phyloP scores from a whole-genome alignment of 2,113 vertebrate genomes.

The Gallinago jamesoni region DNA sequence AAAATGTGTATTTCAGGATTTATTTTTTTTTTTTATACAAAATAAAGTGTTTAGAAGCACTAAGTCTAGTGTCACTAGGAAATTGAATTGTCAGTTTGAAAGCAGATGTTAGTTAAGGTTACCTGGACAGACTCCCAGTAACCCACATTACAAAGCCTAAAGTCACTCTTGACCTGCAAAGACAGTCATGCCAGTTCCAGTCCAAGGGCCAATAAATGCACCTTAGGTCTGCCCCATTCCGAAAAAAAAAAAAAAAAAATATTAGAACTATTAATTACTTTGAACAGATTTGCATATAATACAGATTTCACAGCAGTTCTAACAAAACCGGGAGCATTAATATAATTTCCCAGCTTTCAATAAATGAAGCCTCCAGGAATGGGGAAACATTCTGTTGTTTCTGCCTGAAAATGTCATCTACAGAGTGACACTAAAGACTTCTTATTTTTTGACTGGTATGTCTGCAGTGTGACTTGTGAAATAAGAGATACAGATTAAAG shows the following conservation, averaged over 20 bases:
- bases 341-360: background rate
- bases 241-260: background rate
- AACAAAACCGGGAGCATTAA: background rate
- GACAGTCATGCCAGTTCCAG: background rate
- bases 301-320: background rate
- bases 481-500: background rate
- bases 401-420: background rate
- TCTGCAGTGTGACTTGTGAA: background rate
- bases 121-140: background rate
- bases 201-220: background rate
- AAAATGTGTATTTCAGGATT: background rate
- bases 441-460: background rate
- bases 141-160: background rate
- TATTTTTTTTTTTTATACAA: background rate
- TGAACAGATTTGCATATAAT: background rate
- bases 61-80: background rate
- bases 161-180: background rate
- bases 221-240: background rate
- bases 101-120: background rate
- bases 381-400: background rate
- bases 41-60: background rate
- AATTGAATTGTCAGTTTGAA: background rate
- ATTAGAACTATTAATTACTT: background rate
- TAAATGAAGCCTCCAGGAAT: background rate
- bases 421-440: rapidly evolving